Base-by-base conservation (phyloP, 2,113 vertebrate genomes). In the Anser brachyrhynchus region DNA sequence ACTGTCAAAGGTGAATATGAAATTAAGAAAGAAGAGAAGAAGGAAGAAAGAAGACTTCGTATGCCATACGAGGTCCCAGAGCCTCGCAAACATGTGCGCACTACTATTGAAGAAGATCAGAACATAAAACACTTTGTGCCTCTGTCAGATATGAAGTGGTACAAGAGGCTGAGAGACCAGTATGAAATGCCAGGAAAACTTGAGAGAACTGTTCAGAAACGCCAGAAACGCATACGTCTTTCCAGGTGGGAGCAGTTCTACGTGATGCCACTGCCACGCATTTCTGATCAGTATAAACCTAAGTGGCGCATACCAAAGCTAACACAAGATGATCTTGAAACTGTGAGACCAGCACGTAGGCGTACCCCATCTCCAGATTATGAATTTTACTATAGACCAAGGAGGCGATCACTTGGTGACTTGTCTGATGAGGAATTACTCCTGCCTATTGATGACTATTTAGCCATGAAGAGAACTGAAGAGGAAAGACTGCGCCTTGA, bases 191-290 rank as follows among this genome's bases (percentile, higher is more conserved):
- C 99, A 44, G 99, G 99, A 92, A 99, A 99, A 67, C 98, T 99
- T 78, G 99, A 99, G 19, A 98, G 98, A 95, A 97, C 99, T 55
- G 97, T 97, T 54, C 98, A 99, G 97, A 99, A 99, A 95, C 98
- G 99, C 78, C 98, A 98, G 97, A 99, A 99, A 94, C 99, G 99
- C 57, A 99, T 99, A 90, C 99, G 99, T 58, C 99, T 99, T 79
- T 99, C 99, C 25, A 98, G 99, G 82, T 99, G 99, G 99, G 99
- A 99, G 59, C 99, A 99, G 96, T 99, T 99, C 97, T 99, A 99
- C 0, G 99, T 99, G 89, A 99, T 99, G 94, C 99, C 99, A 11
- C 96, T 99, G 41, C 99, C 99, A 87, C 99, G 99, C 73, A 98
- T 99, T 95, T 98, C 99, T 71, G 99, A 99, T 92, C 99, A 99